Evolutionary conservation across 2,113 vertebrate species (phyloP).

Genomic region (Furnarius figulus): DNA sequence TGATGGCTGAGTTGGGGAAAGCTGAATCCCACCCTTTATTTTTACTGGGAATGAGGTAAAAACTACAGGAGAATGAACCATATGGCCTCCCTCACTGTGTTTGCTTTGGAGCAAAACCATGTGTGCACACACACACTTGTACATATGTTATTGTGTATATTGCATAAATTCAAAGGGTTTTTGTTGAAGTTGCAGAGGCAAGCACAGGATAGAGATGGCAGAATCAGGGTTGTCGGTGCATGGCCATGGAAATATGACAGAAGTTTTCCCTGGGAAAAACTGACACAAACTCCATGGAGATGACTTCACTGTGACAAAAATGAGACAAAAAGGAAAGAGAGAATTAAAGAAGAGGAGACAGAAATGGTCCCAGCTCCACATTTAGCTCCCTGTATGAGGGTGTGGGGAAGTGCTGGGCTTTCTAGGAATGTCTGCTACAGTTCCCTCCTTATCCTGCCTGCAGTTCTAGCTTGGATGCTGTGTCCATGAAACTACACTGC

Average conservation of each 20-base stretch:
- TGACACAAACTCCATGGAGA: background rate
- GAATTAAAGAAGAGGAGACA: background rate
- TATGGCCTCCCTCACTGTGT: background rate
- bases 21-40: slow-evolving; percentile 3
- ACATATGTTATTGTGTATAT: background rate
- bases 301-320: background rate
- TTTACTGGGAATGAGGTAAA: background rate
- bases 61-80: background rate
- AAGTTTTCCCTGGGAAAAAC: background rate
- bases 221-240: background rate
- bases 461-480: background rate
- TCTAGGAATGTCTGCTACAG: background rate
- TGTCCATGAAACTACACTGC: background rate
- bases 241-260: background rate
- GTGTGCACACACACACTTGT: background rate
- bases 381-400: background rate
- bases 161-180: background rate
- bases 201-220: background rate
- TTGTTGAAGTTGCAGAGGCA: background rate
- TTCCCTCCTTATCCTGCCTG: background rate
- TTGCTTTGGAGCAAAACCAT: slow-evolving; percentile 26
- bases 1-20: background rate
- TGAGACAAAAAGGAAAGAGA: background rate
- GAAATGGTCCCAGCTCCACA: background rate
- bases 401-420: background rate